A percentile compares a stretch with the other conserved stretches of the same genome.
Evolutionary conservation across 2,888 invertebrate species (phyloP).

Genomic region (Resseliella maxima): DNA sequence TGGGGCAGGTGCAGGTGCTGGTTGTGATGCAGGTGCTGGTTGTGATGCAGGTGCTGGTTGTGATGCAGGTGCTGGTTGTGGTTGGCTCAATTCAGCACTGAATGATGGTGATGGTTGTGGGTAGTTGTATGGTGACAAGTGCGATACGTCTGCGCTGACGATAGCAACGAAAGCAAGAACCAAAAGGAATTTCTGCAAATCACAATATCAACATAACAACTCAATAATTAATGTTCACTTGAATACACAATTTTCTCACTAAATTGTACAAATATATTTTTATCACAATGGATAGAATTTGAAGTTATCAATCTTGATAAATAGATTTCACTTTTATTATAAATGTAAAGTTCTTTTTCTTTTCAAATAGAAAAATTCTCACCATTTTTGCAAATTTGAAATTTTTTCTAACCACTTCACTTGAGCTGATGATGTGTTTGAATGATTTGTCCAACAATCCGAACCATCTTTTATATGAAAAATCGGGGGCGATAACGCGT

Average conservation of each 20-base stretch:
- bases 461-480: conserved; percentile 13
- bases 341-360: too few relatives aligned
- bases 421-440: background rate
- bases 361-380: too few relatives aligned
- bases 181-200: background rate
- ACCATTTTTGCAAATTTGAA: background rate
- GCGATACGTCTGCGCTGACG: background rate
- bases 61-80: too few relatives aligned
- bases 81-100: background rate
- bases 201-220: background rate
- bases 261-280: too few relatives aligned
- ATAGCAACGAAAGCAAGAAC: background rate
- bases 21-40: too few relatives aligned
- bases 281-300: too few relatives aligned
- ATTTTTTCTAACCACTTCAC: background rate
- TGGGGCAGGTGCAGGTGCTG: too few relatives aligned
- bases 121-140: conserved; percentile 2
- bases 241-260: too few relatives aligned
- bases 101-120: background rate
- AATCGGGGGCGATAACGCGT: background rate
- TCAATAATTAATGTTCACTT: too few relatives aligned
- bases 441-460: background rate
- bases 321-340: too few relatives aligned
- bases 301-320: too few relatives aligned
- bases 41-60: too few relatives aligned